Base-by-base conservation (phyloP, 2,888 invertebrate species). In the Andrena bicolor region DNA sequence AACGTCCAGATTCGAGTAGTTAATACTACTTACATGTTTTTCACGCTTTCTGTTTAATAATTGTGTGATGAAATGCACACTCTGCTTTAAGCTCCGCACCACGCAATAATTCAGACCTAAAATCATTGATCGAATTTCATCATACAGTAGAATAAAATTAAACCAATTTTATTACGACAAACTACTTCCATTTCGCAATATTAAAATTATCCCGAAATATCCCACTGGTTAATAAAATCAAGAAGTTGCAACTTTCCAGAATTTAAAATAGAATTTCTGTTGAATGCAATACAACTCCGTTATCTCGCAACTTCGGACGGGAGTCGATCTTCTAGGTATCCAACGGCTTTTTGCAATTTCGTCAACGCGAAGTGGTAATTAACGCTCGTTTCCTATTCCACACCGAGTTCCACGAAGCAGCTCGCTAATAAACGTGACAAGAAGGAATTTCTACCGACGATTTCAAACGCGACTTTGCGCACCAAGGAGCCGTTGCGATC, bases 381-480 rank as follows among this genome's bases (percentile, higher is more conserved):
- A 65, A 5, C 49, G 10, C 32, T 30, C 23, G 5, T 1, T 48
- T 48, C 10, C 5, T 28, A 53, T 64, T 4, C 41, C 35, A 16
- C 28, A 49, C 10, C 13, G 23, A 23, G 23, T 48, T 30, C 35
- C 48, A 6, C 2, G 63, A 35, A 79, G 32, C n/a, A 49, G 63
- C 56, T 35, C 16, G 26, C 10, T 64, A 26, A 53, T 56, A 63
- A 76, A 56, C 68, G 26, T 70, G 78, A 77, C 78, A 58, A 8
- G 35, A 0, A 28, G 56, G 64, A 77, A 77, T 58, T 49, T 30
- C 20, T 65, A 20, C 23, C 10, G 2, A 58, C 26, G 58, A 66
- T 70, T 61, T 26, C 60, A 26, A 61, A 32, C 48, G 16, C n/a
- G 8, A 30, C 41, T 13, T 4, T 2, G 4, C 10, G 1, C 30